Evolutionary conservation across 2,113 vertebrate genomes (phyloP).

Genomic region (Oreocharis arfaki): DNA sequence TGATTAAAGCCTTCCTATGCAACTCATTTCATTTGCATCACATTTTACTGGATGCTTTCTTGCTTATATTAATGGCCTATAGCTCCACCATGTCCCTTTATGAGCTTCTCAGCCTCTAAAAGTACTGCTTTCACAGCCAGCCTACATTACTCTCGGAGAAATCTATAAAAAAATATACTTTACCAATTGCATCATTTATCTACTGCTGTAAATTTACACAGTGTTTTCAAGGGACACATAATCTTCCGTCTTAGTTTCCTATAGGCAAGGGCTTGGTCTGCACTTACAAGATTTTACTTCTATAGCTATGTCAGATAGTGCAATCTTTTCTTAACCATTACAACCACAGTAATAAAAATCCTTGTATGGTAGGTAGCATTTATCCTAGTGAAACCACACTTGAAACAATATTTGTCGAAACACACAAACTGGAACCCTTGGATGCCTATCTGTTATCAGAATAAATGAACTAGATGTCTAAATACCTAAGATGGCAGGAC

Average conservation of each 20-base stretch:
- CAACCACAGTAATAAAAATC: not conserved
- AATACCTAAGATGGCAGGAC: not conserved
- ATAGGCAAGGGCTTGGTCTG: not conserved
- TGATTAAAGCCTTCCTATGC: not conserved
- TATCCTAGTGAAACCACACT: not conserved
- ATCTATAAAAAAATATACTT: constrained; percentile 12
- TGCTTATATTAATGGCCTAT: not conserved
- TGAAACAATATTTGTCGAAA: not conserved
- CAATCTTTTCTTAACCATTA: not conserved
- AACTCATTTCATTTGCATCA: not conserved
- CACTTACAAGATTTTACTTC: not conserved
- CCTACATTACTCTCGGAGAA: not conserved
- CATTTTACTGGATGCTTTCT: not conserved
- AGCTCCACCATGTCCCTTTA: not conserved
- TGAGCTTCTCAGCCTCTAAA: not conserved
- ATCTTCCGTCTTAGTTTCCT: not conserved
- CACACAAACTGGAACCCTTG: not conserved
- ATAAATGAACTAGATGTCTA: not conserved
- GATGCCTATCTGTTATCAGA: not conserved
- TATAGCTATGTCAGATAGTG: not conserved
- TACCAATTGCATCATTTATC: constrained; percentile 35
- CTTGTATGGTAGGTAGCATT: not conserved
- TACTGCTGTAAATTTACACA: constrained; percentile 9
- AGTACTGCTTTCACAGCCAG: not conserved
- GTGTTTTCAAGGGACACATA: not conserved